Base-by-base conservation (phyloP, 2,888 invertebrate species). In the Cantharis lateralis region DNA sequence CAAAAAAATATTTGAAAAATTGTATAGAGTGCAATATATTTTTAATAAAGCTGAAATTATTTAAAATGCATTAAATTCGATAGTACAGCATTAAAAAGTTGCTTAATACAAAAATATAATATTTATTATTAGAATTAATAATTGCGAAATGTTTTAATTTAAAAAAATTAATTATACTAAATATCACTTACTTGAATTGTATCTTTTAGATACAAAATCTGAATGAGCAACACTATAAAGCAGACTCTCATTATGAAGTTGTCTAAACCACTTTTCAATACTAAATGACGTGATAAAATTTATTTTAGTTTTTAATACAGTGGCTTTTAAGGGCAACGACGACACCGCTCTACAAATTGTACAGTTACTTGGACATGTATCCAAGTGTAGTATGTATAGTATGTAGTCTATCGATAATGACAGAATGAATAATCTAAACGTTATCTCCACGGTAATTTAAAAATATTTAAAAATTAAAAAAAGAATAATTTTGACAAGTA, bases 211-310 rank as follows among this genome's bases (percentile, higher is more conserved):
- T 62, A 62, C 5, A 74, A 26, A 16, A 66, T 10, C 15, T 20
- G 20, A n/a, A 73, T 18, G 26, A 74, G 28, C 11, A 24, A n/a
- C 28, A 74, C 10, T 11, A 63, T 16, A 7, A 61, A 70, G 62
- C 28, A 15, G 68, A 73, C 15, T 68, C 73, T 73, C 73, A 73
- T 73, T 68, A 62, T 73, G 68, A 62, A 73, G 48, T 62, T 73
- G 68, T 68, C 68, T 62, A 62, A 28, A 73, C 73, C 73, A 73
- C 73, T 68, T 26, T 64, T 73, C 68, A 48, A 68, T 62, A 16
- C 62, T 13, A 73, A 73, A 73, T 68, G 73, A 68, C 32, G 15
- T 66, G 73, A 73, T 68, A 73, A 73, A 68, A 73, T 18, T 32
- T 32, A 72, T 61, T 71, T 48, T 48, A 48, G 32, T 16, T 70